Percentiles rank a stretch among this genome's conserved stretches.
Evolutionary conservation across 2,797 vertebrate species (phyloP).

Genomic region (Picus viridis): DNA sequence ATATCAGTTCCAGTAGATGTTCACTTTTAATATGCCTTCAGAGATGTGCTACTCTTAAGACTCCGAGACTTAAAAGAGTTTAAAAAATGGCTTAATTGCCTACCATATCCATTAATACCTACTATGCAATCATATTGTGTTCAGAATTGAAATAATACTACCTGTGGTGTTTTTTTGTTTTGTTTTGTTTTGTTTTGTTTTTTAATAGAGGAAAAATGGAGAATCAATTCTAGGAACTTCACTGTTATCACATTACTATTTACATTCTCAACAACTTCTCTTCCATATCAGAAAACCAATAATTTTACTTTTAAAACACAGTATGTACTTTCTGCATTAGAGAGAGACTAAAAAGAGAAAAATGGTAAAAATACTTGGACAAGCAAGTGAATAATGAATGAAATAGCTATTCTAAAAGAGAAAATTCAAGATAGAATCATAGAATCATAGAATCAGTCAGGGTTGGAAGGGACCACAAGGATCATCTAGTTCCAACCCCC

Average conservation of each 20-base stretch:
- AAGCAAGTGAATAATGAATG: not conserved
- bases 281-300: not conserved
- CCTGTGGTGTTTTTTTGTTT: not conserved
- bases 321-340: not conserved
- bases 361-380: not conserved
- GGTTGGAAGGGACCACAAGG: too few relatives aligned
- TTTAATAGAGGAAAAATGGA: not conserved
- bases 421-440: not conserved
- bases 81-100: not conserved
- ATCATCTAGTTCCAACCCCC: too few relatives aligned
- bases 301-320: not conserved
- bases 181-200: too few relatives aligned
- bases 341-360: not conserved
- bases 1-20: not conserved
- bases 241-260: not conserved
- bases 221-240: not conserved
- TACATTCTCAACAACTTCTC: not conserved
- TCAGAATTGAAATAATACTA: not conserved
- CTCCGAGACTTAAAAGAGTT: not conserved
- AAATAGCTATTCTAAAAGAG: not conserved
- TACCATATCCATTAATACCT: not conserved
- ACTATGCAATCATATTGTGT: not conserved
- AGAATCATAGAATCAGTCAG: too few relatives aligned
- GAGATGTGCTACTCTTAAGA: not conserved
- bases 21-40: not conserved